Evolutionary conservation across 2,113 vertebrate genomes (phyloP), one percentile per base, ranked within the genome.

Genomic region (Scatophagus argus): DNA sequence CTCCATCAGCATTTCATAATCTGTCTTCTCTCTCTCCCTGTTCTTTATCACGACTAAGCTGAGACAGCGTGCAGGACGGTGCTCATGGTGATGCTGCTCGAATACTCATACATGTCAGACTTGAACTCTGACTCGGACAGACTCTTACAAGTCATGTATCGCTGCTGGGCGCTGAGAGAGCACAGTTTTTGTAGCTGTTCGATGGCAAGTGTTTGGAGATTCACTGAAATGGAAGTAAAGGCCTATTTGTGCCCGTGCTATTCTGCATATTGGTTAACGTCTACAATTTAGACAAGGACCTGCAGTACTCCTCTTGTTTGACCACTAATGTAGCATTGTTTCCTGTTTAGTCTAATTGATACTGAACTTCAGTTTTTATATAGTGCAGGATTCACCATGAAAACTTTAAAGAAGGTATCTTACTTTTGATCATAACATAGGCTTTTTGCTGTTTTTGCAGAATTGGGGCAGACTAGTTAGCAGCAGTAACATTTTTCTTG

Each of bases 1-100:
- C 87, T 94, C 90, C 89, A 92, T 94, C 93, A 93, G 88, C 75
- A 88, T 85, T 92, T 91, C 70, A 88, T 82, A 89, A 93, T 90
- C 79, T 85, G 73, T 89, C 87, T 74, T 78, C 84, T 63, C 82
- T 77, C 83, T 55, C 70, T 77, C 83, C 51, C 70, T 75, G 60
- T 68, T 86, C 78, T 86, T 81, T 75, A 84, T 83, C 81, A 72
- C 54, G n/a, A 81, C 88, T 61, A 41, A 86, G 81, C 81, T 58
- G 77, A 71, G 70, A 60, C 58, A 44, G 61, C 44, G 66, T 61
- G 76, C 71, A 54, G 76, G 47, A 74, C 14, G 54, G 72, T 58
- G 74, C 70, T 41, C 19, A 13, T 36, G 31, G 36, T 2, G 65
- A 65, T 75, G 56, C 66, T 66, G 14, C 68, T 68, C 55, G 58